phyloP scores from a whole-genome alignment of 2,113 vertebrate genomes.

The Pithys albifrons region DNA sequence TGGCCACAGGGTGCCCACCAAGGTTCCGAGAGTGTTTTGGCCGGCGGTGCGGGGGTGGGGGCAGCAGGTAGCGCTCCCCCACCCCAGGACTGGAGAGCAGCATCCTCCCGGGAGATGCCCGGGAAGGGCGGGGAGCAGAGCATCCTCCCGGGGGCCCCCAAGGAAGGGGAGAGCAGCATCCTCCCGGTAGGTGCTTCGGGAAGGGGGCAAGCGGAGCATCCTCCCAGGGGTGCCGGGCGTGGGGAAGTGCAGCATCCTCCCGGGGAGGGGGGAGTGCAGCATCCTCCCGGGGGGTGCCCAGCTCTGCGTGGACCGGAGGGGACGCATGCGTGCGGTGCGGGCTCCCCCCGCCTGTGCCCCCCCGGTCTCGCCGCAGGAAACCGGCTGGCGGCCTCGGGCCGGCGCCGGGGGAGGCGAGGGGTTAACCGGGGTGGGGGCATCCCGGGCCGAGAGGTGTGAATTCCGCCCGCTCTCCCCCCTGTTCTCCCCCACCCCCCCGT shows the following conservation, averaged over 20 bases:
- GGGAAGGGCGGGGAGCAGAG: neutral
- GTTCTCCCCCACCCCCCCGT: neutral
- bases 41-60: neutral
- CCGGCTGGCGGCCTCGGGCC: constrained; percentile 66
- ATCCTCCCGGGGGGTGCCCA: neutral
- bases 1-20: neutral
- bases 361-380: constrained; percentile 66
- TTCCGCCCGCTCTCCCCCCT: constrained; percentile 50
- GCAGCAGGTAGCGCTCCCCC: neutral
- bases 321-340: constrained; percentile 26
- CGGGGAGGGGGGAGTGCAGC: neutral
- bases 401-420: constrained; percentile 70
- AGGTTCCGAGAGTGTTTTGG: neutral
- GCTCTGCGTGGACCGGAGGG: neutral
- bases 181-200: neutral
- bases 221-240: neutral
- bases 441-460: constrained; percentile 74
- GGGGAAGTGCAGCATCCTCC: neutral
- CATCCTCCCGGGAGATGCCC: neutral
- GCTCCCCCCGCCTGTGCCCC: constrained; percentile 1
- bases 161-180: neutral
- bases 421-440: constrained; percentile 71
- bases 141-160: neutral
- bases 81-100: neutral
- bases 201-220: neutral